Percentiles rank a stretch among this genome's conserved stretches.
Evolutionary conservation across 2,888 invertebrate genomes (phyloP).

Genomic region (Teleiodes luculella): DNA sequence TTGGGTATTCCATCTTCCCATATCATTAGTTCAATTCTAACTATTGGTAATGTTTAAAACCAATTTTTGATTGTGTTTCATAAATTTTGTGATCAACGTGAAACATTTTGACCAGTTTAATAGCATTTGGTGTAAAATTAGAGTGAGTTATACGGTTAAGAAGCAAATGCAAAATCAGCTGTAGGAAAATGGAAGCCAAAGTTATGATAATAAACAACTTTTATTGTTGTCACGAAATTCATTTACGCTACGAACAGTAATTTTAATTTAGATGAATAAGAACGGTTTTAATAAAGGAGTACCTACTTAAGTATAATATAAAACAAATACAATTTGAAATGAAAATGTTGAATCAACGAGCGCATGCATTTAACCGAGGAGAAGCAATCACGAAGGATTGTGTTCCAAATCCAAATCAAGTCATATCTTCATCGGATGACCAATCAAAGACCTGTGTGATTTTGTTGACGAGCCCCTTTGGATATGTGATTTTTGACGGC

Average conservation of each 20-base stretch:
- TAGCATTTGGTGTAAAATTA: not conserved
- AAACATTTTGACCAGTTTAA: not conserved
- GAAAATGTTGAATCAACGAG: slow-evolving; percentile 29
- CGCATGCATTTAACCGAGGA: slow-evolving; percentile 51
- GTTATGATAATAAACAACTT: slow-evolving; percentile 1
- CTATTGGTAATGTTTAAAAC: slow-evolving; percentile 18
- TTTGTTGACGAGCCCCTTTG: slow-evolving; percentile 24
- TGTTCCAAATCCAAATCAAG: slow-evolving; percentile 48
- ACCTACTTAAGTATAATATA: too few species aligned
- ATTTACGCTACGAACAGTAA: not conserved
- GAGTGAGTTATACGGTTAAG: not conserved
- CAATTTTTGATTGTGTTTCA: not conserved
- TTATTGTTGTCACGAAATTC: not conserved
- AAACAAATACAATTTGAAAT: slow-evolving; percentile 15
- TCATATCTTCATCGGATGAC: slow-evolving; percentile 44
- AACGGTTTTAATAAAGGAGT: slow-evolving; percentile 2
- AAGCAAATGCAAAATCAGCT: not conserved
- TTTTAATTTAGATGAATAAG: not conserved
- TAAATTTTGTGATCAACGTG: too few species aligned
- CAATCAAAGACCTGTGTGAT: slow-evolving; percentile 30
- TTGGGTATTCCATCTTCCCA: slow-evolving; percentile 46
- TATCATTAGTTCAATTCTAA: slow-evolving; percentile 64
- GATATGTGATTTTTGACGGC: slow-evolving; percentile 19
- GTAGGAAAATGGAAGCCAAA: not conserved
- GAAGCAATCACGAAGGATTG: slow-evolving; percentile 57